Evolutionary conservation across 2,797 vertebrate species (phyloP).

Genomic region (Synanceia verrucosa): DNA sequence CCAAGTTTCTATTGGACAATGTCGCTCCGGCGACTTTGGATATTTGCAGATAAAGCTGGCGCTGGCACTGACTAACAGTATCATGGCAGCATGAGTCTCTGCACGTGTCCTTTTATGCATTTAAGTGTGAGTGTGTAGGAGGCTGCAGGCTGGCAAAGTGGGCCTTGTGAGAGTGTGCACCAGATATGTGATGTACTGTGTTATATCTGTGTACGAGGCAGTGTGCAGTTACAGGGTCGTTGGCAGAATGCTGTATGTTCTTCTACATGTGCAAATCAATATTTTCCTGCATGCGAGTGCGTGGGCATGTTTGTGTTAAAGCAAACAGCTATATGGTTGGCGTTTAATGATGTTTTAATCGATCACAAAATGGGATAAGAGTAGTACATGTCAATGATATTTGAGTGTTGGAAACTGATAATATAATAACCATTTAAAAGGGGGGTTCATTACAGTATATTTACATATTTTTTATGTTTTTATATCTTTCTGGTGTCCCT

Average conservation of each 20-base stretch:
- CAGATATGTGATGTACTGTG: background rate
- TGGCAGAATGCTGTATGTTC: background rate
- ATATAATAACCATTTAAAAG: background rate
- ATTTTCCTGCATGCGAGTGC: background rate
- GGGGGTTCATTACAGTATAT: too few species aligned
- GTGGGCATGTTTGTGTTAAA: background rate
- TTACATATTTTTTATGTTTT: too few species aligned
- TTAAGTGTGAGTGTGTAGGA: constrained; percentile 60
- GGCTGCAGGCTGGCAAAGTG: constrained; percentile 40
- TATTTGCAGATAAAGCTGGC: background rate
- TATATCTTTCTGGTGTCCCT: background rate
- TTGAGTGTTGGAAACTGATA: background rate
- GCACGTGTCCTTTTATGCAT: constrained; percentile 39
- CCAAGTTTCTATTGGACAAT: background rate
- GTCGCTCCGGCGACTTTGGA: background rate
- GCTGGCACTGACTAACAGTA: constrained; percentile 19
- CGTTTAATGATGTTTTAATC: background rate
- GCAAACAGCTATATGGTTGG: background rate
- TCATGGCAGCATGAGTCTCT: constrained; percentile 54
- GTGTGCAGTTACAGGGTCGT: constrained; percentile 11
- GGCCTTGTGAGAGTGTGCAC: constrained; percentile 6
- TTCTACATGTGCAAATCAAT: constrained; percentile 3
- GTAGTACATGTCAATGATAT: background rate
- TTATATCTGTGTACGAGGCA: background rate
- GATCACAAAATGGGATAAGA: background rate